phyloP scores from a whole-genome alignment of 1,140 invertebrate species.

The Scaptomyza montana region DNA sequence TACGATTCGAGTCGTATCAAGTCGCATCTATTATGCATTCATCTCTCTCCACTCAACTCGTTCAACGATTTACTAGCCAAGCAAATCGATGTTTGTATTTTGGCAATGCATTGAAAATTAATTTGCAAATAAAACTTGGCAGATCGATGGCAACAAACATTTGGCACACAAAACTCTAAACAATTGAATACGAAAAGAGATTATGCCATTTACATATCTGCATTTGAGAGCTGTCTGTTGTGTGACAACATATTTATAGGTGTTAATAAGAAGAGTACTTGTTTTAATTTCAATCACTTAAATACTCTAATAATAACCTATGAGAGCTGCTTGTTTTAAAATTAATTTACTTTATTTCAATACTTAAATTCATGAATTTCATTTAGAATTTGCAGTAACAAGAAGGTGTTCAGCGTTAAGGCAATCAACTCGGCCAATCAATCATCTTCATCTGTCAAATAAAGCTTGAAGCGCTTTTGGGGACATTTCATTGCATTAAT shows the following conservation, averaged over 20 bases:
- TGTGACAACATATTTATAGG: not conserved
- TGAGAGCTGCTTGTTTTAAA: too few relatives aligned
- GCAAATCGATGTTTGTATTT: conserved; percentile 57
- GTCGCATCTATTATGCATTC: conserved; percentile 37
- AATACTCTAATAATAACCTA: too few relatives aligned
- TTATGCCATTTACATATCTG: not conserved
- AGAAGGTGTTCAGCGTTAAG: not conserved
- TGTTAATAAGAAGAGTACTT: not conserved
- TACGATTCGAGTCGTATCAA: conserved; percentile 38
- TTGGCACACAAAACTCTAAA: conserved; percentile 35
- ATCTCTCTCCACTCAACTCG: not conserved
- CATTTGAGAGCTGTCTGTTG: not conserved
- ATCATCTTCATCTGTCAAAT: conserved; percentile 1
- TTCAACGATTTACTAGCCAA: conserved; percentile 28
- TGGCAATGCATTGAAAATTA: conserved; percentile 57
- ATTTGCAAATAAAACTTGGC: conserved; percentile 69
- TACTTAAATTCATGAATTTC: too few relatives aligned
- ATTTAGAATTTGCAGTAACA: too few relatives aligned
- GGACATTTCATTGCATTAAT: not conserved
- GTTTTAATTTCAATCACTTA: not conserved
- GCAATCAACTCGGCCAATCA: not conserved
- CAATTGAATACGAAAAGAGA: conserved; percentile 40
- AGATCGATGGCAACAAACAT: conserved; percentile 29
- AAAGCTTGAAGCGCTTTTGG: not conserved
- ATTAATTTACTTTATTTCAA: too few relatives aligned